Evolutionary conservation across 2,888 invertebrate species (phyloP), one percentile per base, ranked within the genome.

Genomic region (Eupithecia dodoneata): DNA sequence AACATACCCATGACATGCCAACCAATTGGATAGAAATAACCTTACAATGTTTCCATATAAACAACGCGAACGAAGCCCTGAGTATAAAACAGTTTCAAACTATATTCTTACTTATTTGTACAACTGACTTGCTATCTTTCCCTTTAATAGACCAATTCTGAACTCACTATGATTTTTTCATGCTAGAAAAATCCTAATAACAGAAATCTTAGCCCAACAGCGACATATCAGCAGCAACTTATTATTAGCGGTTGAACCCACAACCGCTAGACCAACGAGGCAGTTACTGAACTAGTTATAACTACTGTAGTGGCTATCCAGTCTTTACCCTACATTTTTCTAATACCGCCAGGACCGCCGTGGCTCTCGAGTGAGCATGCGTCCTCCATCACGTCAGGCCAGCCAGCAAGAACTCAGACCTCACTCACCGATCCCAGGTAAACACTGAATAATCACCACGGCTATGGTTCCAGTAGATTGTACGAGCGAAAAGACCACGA

Each of bases 381-480:
- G 97, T 55, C 97, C 97, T 18, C 98, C 98, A 10, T 98, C 98
- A 80, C 95, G 98, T 75, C 98, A 98, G 89, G 97, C 98, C 71
- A 98, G 98, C 89, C 97, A 98, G 96, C 97, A 97, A 83, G 98
- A 98, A 77, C 94, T 98, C 81, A 96, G 97, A 88, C 97, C 98
- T 69, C 97, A 97, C 85, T 98, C 98, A 82, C 97, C 97, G 72
- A 96, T 96, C 89, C 96, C 96, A 96, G 97, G 97, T 97, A 96
- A 76, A 41, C 9, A 59, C 59, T 41, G 44, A 12, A 41, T 45
- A 9, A 45, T 42, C 15, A 41, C 5, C 7, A 42, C 66, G 42
- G 7, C 63, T 12, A 2, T 18, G 63, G 30, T 63, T 63, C 63
- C 30, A 63, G 10, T 4, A 30, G 30, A 4, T 63, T 18, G 4